Percentiles rank a stretch among this genome's conserved stretches.
Evolutionary conservation across 2,797 vertebrate genomes (phyloP).

Genomic region (Aphelocoma californica): DNA sequence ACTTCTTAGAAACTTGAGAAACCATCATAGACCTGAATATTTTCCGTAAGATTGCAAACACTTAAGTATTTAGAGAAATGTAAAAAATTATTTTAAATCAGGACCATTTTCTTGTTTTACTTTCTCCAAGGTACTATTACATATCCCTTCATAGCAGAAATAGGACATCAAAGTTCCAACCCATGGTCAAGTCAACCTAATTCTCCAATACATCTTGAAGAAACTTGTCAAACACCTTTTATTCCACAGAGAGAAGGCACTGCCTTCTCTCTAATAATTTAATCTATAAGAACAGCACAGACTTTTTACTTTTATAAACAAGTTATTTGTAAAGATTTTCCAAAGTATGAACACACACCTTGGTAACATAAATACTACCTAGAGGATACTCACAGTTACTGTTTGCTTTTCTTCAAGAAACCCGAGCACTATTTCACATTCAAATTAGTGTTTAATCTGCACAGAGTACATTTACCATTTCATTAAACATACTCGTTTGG

Average conservation of each 20-base stretch:
- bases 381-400: constrained; percentile 13
- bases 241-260: constrained; percentile 40
- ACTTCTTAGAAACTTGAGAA: constrained; percentile 85
- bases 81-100: constrained; percentile 65
- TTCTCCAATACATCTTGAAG: constrained; percentile 12
- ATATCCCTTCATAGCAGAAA: constrained; percentile 36
- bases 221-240: constrained; percentile 30
- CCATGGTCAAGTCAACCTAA: constrained; percentile 7
- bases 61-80: constrained; percentile 69
- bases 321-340: neutral
- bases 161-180: neutral
- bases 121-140: constrained; percentile 51
- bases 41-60: constrained; percentile 81
- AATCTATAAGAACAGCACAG: neutral
- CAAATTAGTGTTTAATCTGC: constrained; percentile 28
- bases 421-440: constrained; percentile 15
- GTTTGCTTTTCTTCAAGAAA: constrained; percentile 44
- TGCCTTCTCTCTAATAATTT: constrained; percentile 58
- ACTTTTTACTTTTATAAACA: neutral
- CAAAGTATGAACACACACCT: neutral
- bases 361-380: constrained; percentile 47
- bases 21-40: constrained; percentile 83
- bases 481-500: neutral
- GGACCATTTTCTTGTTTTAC: constrained; percentile 58
- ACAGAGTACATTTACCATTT: neutral